phyloP scores from a whole-genome alignment of 1,140 invertebrate genomes.

The Phortica variegata region DNA sequence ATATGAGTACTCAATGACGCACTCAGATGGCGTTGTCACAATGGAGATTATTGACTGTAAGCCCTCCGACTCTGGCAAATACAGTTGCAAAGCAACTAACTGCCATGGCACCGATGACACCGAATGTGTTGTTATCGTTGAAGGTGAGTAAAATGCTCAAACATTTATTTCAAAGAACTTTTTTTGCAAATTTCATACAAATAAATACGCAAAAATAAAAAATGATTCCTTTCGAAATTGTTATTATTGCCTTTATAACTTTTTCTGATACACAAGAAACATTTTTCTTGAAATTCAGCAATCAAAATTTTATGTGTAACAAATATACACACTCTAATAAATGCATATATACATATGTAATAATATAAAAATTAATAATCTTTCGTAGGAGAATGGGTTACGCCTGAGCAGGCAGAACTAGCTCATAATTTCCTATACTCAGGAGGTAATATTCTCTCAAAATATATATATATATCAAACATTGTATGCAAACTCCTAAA shows the following conservation, averaged over 20 bases:
- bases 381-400: constrained; percentile 68
- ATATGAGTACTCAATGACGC: constrained; percentile 85
- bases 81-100: constrained; percentile 90
- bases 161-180: background rate
- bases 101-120: constrained; percentile 92
- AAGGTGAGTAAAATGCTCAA: constrained; percentile 77
- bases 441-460: constrained; percentile 62
- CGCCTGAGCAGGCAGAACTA: constrained; percentile 75
- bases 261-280: background rate
- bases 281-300: too few species aligned
- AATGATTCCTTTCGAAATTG: too few species aligned
- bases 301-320: too few species aligned
- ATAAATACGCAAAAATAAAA: too few species aligned
- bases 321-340: constrained; percentile 1
- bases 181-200: too few species aligned
- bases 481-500: too few species aligned
- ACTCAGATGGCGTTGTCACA: constrained; percentile 90
- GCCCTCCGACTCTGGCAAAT: constrained; percentile 93
- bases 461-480: constrained; percentile 11
- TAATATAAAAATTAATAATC: constrained; percentile 37
- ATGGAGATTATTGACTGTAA: constrained; percentile 95
- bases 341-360: constrained; percentile 11
- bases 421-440: constrained; percentile 85
- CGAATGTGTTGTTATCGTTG: constrained; percentile 92
- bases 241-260: background rate